Evolutionary conservation across 2,113 vertebrate species (phyloP).

Genomic region (Oryzias curvinotus): DNA sequence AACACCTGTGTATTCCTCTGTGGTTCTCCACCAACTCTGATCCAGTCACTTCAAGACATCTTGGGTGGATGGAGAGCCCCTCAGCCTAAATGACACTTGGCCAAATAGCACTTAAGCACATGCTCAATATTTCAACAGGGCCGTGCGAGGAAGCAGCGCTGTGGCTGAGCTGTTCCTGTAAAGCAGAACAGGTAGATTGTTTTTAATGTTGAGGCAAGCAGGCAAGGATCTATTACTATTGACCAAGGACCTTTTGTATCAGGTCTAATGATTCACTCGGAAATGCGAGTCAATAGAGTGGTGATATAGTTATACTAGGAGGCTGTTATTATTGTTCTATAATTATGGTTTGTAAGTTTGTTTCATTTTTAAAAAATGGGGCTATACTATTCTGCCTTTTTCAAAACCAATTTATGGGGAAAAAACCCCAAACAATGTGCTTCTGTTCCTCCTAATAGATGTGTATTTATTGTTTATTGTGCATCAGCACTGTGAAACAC

Average conservation of each 20-base stretch:
- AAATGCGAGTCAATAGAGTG: conserved; percentile 19
- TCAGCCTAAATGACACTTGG: conserved; percentile 82
- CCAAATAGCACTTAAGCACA: conserved; percentile 85
- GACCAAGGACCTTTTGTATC: conserved; percentile 25
- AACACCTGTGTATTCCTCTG: conserved; percentile 72
- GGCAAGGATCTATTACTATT: conserved; percentile 32
- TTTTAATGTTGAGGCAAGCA: conserved; percentile 29
- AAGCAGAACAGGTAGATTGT: conserved; percentile 68
- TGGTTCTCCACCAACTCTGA: conserved; percentile 67
- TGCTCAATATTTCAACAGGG: conserved; percentile 83
- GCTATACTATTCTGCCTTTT: not conserved
- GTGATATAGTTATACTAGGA: conserved; percentile 17
- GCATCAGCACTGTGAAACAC: no score
- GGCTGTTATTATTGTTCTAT: conserved; percentile 3
- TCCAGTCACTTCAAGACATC: conserved; percentile 78
- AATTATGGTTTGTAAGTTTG: not conserved
- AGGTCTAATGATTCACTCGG: conserved; percentile 17
- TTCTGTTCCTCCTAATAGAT: not conserved
- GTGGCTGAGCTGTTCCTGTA: conserved; percentile 47
- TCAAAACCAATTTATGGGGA: not conserved
- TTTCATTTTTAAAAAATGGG: conserved; percentile 10
- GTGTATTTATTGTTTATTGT: no score
- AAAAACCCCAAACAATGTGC: not conserved
- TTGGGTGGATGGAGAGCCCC: conserved; percentile 79
- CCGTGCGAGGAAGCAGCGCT: conserved; percentile 60